phyloP scores from a whole-genome alignment of 1,140 invertebrate species.

The Drosophila bipectinata region DNA sequence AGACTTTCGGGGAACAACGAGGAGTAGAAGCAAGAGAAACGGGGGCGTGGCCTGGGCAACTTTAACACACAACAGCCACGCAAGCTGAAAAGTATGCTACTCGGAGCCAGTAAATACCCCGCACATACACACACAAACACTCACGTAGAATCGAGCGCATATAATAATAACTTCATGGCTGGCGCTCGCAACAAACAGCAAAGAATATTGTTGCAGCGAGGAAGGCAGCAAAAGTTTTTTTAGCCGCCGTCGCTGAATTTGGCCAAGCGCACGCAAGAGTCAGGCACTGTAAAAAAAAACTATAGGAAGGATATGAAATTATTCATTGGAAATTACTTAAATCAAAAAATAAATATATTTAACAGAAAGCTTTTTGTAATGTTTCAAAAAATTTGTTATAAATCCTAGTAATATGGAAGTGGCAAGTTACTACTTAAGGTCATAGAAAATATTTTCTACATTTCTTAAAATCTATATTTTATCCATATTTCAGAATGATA shows the following conservation, averaged over 20 bases:
- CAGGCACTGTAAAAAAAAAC: conserved; percentile 18
- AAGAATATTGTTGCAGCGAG: conserved; percentile 68
- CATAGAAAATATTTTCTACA: too few relatives aligned
- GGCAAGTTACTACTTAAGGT: too few relatives aligned
- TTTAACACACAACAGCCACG: conserved; percentile 79
- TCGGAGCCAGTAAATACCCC: conserved; percentile 64
- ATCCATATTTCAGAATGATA: too few relatives aligned
- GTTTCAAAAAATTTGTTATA: too few relatives aligned
- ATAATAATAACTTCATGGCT: conserved; percentile 73
- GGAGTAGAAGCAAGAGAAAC: conserved; percentile 13
- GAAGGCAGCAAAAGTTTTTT: conserved; percentile 67
- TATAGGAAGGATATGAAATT: background rate
- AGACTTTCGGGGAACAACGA: conserved; percentile 25
- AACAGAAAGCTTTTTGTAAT: too few relatives aligned
- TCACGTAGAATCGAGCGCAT: conserved; percentile 36
- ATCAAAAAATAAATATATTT: too few relatives aligned
- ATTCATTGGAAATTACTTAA: background rate
- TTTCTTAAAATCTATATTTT: too few relatives aligned
- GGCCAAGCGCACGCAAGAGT: conserved; percentile 40
- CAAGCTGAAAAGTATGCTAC: conserved; percentile 70
- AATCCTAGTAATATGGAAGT: too few relatives aligned
- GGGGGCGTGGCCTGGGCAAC: conserved; percentile 51
- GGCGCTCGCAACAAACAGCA: conserved; percentile 59
- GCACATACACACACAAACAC: conserved; percentile 34
- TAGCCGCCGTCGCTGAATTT: conserved; percentile 11